phyloP scores from a whole-genome alignment of 92 coral and sea anemone genomes.

The Phymanthus crucifer region DNA sequence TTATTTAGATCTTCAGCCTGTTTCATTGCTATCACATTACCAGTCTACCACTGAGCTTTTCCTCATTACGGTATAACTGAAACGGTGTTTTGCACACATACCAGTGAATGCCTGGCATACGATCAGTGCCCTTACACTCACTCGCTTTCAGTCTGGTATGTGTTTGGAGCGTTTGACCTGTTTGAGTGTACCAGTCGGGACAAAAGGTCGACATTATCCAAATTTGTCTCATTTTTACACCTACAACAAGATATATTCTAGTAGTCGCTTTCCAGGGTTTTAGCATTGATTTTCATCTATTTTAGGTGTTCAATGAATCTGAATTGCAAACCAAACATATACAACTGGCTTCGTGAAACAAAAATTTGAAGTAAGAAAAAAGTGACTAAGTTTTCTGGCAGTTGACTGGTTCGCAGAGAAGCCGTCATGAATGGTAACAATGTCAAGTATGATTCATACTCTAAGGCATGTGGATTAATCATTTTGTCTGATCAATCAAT shows the following conservation, averaged over 20 bases:
- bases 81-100: background rate
- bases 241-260: background rate
- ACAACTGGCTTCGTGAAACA: background rate
- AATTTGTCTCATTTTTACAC: background rate
- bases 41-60: no score
- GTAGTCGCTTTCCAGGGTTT: background rate
- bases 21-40: no score
- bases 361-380: background rate
- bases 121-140: no score
- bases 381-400: background rate
- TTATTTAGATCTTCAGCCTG: no score
- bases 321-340: background rate
- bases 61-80: no score
- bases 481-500: background rate
- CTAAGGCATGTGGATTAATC: background rate
- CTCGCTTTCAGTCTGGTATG: no score
- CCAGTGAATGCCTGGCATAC: background rate
- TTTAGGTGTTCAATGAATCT: background rate
- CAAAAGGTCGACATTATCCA: background rate
- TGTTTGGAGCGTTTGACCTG: background rate
- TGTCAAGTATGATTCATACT: background rate
- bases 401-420: background rate
- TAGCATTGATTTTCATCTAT: background rate
- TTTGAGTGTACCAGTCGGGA: background rate
- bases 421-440: background rate